Base-by-base conservation (phyloP, 2,888 invertebrate genomes). In the Drosophila anomalata region DNA sequence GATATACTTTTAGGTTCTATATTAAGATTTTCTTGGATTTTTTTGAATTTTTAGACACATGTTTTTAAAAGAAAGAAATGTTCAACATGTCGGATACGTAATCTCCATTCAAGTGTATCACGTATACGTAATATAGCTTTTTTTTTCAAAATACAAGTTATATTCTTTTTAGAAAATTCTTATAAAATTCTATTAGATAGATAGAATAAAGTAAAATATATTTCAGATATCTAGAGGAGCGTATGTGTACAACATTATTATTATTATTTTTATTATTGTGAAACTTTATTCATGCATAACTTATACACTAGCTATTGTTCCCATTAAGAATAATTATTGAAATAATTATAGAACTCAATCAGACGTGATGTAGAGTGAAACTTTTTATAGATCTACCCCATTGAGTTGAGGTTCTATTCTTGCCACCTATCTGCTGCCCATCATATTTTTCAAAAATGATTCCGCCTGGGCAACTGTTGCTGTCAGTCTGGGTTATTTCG, bases 381-480 rank as follows among this genome's bases (percentile, higher is more conserved):
- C 3, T 26, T 29, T 22, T 36, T 20, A 36, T 26, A 26, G 17
- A 33, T 26, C 39, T 48, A 11, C n/a, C n/a, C 11, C 8, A 31
- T 33, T 17, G 2, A 6, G 7, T 24, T 50, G 53, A 11, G 31
- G 24, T n/a, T 11, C 58, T 17, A 20, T 39, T 47, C 22, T 39
- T 14, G 41, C 33, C 48, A 48, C 14, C 24, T 33, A 39, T n/a
- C 17, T 12, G 33, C 55, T 24, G 17, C 67, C 42, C 57, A 9
- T 55, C 68, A 62, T 42, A 20, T 42, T 17, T 48, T 50, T 63
- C 52, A 39, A 46, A 65, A 41, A n/a, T 53, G 42, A 39, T 66
- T 58, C 68, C 74, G 78, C 81, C 65, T 76, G 62, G 76, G 74
- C 81, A 81, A 87, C 81, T 81, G 81, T 67, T 84, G 81, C 78